These are phyloP conservation scores for Sprattus sprattus DNA, from an alignment of 2,113 vertebrate species.

Conservation along the genomic window DNA sequence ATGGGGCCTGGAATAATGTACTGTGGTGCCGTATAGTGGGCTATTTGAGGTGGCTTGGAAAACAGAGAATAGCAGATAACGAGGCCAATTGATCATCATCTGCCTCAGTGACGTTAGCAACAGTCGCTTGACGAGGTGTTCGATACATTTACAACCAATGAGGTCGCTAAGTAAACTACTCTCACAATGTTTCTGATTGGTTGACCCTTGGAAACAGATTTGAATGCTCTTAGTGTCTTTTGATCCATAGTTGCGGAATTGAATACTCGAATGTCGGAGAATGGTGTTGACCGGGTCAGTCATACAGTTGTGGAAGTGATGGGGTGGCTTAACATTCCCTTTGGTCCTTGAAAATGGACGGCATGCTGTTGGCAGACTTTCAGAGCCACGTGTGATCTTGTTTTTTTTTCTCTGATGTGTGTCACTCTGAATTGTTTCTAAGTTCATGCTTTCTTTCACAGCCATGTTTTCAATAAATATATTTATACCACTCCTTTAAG, in stretches of 20 bases:
- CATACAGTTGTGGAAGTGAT: neutral
- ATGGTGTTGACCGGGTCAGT: neutral
- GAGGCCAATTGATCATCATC: too few species aligned
- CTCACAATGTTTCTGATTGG: neutral
- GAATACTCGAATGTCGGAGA: neutral
- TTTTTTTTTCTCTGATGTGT: constrained; percentile 4
- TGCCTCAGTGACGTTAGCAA: too few species aligned
- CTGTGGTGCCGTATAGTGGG: neutral
- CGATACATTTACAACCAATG: neutral
- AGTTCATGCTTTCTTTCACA: constrained; percentile 34
- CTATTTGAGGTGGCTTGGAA: neutral
- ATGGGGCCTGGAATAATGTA: neutral
- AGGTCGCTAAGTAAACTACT: neutral
- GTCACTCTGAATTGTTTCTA: constrained; percentile 35
- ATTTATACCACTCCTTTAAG: constrained; percentile 21
- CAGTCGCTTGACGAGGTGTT: neutral
- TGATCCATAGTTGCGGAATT: neutral
- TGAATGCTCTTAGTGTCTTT: neutral
- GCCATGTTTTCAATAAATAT: constrained; percentile 42
- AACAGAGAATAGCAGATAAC: neutral
- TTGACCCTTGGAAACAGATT: neutral
- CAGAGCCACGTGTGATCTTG: neutral
- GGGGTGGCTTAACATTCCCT: neutral
- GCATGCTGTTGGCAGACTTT: constrained; percentile 20
- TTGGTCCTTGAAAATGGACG: neutral